Evolutionary conservation across 1,140 invertebrate genomes (phyloP), one percentile per base, ranked within the genome.

Genomic region (Cyphomyrmex costatus): DNA sequence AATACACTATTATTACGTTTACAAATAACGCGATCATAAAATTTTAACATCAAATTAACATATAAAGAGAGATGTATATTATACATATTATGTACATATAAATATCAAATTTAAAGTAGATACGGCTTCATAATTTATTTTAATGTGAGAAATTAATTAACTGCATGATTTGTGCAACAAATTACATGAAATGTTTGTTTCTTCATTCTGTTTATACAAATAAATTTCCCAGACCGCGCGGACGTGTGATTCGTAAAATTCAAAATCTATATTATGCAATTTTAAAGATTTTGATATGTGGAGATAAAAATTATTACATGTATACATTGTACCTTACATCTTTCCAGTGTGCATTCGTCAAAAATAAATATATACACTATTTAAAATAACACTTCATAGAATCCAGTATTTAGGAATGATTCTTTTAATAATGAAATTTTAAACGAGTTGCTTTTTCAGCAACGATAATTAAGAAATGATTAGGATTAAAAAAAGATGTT

Each of bases 221-320:
- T 46, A 24, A 33, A 60, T 73, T 33, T 70, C 14, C 36, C 14
- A 42, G 21, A 70, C 5, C 36, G 2, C 49, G 33, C 33, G 19
- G 24, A 66, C 6, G 6, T 46, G 60, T 6, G 53, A 82, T 82
- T 12, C 8, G 14, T 73, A 71, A 82, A 73, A 73, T 82, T 82
- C 65, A 42, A 82, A 49, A 79, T 3, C 24, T 61, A 19, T 61
- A 19, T 49, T 42, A 42, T 42, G 19, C 24, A 24, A n/a, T 58
- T 7, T n/a, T 60, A 33, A 82, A 82, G 36, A 73, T 73, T 82
- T 82, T 66, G 33, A 82, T 36, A 73, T 19, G 27, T 73, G 53
- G n/a, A n/a, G n/a, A n/a, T 73, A 60, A 36, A 68, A 42, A 73
- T 73, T 24, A 6, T n/a, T n/a, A n/a, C n/a, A n/a, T n/a, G n/a